Evolutionary conservation across 1,140 invertebrate species (phyloP), one percentile per base, ranked within the genome.

Genomic region (Leguminivora glycinivorella): DNA sequence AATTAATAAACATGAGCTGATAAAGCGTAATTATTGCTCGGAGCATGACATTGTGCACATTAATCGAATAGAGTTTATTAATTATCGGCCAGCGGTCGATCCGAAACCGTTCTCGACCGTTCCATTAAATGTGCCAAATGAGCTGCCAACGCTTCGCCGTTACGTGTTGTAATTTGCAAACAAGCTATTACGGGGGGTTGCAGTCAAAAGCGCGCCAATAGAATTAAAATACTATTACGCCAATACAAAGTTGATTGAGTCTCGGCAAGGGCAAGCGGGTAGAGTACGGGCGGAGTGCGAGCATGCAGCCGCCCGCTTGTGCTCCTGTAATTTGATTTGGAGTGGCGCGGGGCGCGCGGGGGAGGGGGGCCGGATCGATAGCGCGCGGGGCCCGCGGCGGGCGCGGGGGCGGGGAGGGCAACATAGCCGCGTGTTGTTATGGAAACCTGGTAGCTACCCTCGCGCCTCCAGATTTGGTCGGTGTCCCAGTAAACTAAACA

Each of bases 271-370:
- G 76, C 56, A 22, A 72, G 75, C 69, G 69, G 69, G 75, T 19
- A 60, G 69, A 58, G 70, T 74, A 67, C 71, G 72, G 68, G 72
- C 68, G 68, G 34, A 60, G 71, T 47, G 52, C 26, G 71, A 68
- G 71, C 67, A 56, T 71, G 70, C 70, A 71, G 69, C 56, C 75
- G 74, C 75, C 77, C 80, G 79, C 81, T 81, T 75, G 75, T 70
- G 85, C 84, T 85, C 84, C 83, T 89, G 88, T 89, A 90, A 89
- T 88, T 90, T 88, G 88, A 90, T 90, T 90, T 90, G 87, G 88
- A 85, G 85, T 82, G 84, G 81, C 63, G 82, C 68, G 83, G 77
- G 81, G 80, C 70, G 75, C 72, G 67, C 79, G 79, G 71, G 76
- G 76, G 56, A 74, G 79, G 71, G 76, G 76, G 56, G 75, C 63